These are phyloP conservation scores for Bombycilla garrulus DNA, from an alignment of 2,113 vertebrate species.

Conservation along the genomic window DNA sequence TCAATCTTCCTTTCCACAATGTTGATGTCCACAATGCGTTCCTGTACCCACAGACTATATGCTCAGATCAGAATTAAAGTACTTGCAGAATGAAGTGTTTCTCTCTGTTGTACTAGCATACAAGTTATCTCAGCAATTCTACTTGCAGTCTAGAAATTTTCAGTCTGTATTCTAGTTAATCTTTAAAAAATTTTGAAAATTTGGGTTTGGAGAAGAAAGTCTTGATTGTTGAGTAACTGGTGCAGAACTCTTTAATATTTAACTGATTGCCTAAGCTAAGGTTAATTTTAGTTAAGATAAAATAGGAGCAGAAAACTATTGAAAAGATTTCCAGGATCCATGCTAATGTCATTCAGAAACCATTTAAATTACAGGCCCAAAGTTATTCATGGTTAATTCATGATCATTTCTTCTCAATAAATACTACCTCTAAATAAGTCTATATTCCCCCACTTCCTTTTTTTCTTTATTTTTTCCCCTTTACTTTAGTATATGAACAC, in stretches of 20 bases:
- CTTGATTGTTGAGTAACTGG: background rate
- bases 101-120: background rate
- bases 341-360: background rate
- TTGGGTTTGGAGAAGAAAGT: background rate
- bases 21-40: background rate
- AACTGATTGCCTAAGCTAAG: background rate
- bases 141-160: background rate
- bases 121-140: background rate
- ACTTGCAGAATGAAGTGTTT: background rate
- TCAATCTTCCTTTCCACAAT: background rate
- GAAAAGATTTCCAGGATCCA: background rate
- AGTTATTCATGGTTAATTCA: background rate
- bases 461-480: background rate
- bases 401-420: background rate
- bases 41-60: background rate
- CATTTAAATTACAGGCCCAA: background rate
- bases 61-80: background rate
- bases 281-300: background rate
- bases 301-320: background rate
- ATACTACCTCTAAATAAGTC: background rate
- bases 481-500: background rate
- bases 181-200: background rate
- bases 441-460: background rate
- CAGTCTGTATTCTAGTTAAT: background rate
- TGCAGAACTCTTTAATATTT: background rate